These are phyloP conservation scores for Nebria brevicollis DNA, from an alignment of 2,888 invertebrate species.

Conservation along the genomic window DNA sequence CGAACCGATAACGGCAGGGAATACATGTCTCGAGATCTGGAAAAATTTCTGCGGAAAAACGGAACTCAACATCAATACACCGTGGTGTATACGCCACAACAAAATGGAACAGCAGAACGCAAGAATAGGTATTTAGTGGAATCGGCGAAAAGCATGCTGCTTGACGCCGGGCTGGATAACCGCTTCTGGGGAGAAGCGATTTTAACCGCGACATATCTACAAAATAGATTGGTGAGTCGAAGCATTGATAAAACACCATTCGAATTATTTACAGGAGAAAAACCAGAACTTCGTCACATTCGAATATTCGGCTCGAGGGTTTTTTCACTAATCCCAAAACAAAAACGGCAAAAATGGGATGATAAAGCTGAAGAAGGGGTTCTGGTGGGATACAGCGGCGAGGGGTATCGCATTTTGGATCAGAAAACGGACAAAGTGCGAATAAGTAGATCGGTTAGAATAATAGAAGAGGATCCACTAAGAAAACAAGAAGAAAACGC, in stretches of 20 bases:
- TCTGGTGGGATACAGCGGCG: too few relatives aligned
- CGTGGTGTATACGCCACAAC: slow-evolving; percentile 44
- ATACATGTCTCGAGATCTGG: slow-evolving; percentile 20
- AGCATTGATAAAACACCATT: slow-evolving; percentile 51
- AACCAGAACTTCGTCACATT: slow-evolving; percentile 55
- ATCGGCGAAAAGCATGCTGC: slow-evolving; percentile 47
- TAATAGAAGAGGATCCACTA: too few relatives aligned
- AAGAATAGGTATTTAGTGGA: slow-evolving; percentile 48
- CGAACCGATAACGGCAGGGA: too few relatives aligned
- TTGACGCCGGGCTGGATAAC: slow-evolving; percentile 49
- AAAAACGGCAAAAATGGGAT: too few relatives aligned
- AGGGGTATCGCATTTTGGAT: too few relatives aligned
- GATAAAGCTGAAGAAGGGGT: too few relatives aligned
- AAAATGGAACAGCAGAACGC: neutral
- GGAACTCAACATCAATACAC: too few relatives aligned
- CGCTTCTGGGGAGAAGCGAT: slow-evolving; percentile 53
- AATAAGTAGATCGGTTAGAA: too few relatives aligned
- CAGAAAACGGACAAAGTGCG: too few relatives aligned
- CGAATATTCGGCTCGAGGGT: slow-evolving; percentile 56
- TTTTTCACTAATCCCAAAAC: slow-evolving; percentile 9
- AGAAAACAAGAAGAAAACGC: too few relatives aligned
- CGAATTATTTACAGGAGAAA: slow-evolving; percentile 55
- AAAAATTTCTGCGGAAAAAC: slow-evolving; percentile 46
- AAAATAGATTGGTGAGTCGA: slow-evolving; percentile 8
- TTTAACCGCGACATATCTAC: slow-evolving; percentile 18